Percentiles rank a stretch among this genome's conserved stretches.
Evolutionary conservation across 2,113 vertebrate genomes (phyloP).

Genomic region (Paramormyrops kingsleyae): DNA sequence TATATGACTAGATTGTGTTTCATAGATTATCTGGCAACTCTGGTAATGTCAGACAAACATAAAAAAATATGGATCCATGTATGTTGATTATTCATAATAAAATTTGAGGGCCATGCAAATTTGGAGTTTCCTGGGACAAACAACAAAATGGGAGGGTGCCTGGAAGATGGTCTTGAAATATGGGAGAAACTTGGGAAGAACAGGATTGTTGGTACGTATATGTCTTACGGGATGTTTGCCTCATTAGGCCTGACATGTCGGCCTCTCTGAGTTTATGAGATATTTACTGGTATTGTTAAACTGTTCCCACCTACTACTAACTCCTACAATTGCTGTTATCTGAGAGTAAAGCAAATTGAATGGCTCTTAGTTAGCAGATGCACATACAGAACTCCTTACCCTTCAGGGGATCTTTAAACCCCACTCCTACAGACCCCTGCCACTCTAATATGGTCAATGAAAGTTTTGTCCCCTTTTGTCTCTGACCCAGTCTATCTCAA

Average conservation of each 20-base stretch:
- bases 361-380: background rate
- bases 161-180: background rate
- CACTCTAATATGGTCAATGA: slow-evolving; percentile 36
- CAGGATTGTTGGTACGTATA: background rate
- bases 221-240: background rate
- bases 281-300: background rate
- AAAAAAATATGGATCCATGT: background rate
- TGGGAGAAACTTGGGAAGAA: background rate
- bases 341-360: background rate
- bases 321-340: background rate
- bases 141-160: background rate
- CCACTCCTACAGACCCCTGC: background rate
- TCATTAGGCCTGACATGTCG: background rate
- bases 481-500: slow-evolving; percentile 52
- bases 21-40: background rate
- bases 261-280: background rate
- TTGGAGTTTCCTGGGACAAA: background rate
- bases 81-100: background rate
- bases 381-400: background rate
- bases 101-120: background rate
- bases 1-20: background rate
- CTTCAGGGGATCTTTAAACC: background rate
- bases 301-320: background rate
- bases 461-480: slow-evolving; percentile 25
- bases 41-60: background rate